Evolutionary conservation across 2,797 vertebrate species (phyloP).

Genomic region (Sebastes vulpes): DNA sequence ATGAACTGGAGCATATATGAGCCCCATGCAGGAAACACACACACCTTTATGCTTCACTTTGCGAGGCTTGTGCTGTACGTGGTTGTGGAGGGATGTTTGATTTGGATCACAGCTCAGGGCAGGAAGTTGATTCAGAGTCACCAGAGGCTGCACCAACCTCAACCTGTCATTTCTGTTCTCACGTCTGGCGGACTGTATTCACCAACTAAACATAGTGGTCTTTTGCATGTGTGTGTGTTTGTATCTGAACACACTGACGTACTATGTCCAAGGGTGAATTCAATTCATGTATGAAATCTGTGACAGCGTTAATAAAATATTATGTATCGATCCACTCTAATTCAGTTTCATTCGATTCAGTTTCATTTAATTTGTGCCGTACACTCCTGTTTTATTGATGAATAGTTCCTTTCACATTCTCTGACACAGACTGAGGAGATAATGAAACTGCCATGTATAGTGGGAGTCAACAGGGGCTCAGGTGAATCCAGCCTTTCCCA

Average conservation of each 20-base stretch:
- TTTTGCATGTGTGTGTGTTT: background rate
- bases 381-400: too few relatives aligned
- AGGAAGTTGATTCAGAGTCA: constrained; percentile 45
- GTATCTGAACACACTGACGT: background rate
- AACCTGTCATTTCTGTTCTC: constrained; percentile 2
- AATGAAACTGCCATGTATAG: background rate
- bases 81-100: constrained; percentile 28
- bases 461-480: background rate
- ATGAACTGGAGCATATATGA: background rate
- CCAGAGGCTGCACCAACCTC: constrained; percentile 10
- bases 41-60: background rate
- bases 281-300: background rate
- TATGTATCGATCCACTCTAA: background rate
- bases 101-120: constrained; percentile 38
- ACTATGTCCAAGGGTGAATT: background rate
- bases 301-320: background rate
- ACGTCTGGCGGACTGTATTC: background rate
- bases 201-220: background rate
- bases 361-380: background rate
- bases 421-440: background rate
- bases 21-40: constrained; percentile 7
- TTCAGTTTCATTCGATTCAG: background rate
- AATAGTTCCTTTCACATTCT: background rate
- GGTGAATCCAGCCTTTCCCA: background rate
- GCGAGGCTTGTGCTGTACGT: background rate